phyloP scores from a whole-genome alignment of 2,888 invertebrate species.

The Sinohyriopsis cumingii region DNA sequence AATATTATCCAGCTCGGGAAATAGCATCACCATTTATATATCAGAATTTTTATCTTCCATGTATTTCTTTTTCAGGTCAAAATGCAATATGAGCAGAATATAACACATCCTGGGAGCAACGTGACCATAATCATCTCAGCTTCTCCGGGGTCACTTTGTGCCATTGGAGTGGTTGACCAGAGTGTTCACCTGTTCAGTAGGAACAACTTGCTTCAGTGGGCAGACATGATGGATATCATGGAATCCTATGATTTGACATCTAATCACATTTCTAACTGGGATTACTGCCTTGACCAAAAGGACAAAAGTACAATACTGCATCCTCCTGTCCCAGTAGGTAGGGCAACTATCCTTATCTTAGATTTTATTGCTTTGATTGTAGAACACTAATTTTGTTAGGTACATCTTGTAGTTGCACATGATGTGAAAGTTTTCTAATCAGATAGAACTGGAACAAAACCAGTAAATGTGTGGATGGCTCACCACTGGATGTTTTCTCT shows the following conservation, averaged over 20 bases:
- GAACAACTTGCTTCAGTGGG: conserved; percentile 42
- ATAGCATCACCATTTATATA: too few relatives aligned
- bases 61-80: conserved; percentile 47
- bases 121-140: conserved; percentile 75
- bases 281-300: conserved; percentile 24
- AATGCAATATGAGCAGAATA: conserved; percentile 66
- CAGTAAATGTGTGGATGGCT: too few relatives aligned
- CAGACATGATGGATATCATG: conserved; percentile 13
- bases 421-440: too few relatives aligned
- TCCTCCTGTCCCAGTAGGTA: too few relatives aligned
- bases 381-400: too few relatives aligned
- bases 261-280: conserved; percentile 35
- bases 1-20: too few relatives aligned
- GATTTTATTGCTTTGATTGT: too few relatives aligned
- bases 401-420: too few relatives aligned
- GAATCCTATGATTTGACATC: conserved; percentile 31
- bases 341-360: too few relatives aligned
- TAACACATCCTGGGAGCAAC: conserved; percentile 74
- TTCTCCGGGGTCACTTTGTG: conserved; percentile 76
- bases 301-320: too few relatives aligned
- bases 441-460: too few relatives aligned
- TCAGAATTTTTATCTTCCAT: neutral
- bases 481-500: too few relatives aligned
- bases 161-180: conserved; percentile 77
- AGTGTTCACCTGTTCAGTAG: conserved; percentile 73